Evolutionary conservation across 2,113 vertebrate species (phyloP).

Genomic region (Actenoides hombroni): DNA sequence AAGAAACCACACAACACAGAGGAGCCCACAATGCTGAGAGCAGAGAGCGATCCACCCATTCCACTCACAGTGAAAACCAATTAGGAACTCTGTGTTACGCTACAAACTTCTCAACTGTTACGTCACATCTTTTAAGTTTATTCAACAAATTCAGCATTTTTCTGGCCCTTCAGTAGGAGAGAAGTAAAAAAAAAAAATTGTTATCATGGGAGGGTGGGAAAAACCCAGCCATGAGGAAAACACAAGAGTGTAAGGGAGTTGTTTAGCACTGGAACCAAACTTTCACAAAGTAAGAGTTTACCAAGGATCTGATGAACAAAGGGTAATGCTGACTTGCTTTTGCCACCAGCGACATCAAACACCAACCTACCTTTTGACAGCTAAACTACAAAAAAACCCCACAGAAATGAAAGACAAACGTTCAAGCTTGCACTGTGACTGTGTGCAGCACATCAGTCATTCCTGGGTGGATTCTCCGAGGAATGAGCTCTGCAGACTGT

Average conservation of each 20-base stretch:
- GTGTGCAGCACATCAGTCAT: background rate
- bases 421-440: rapidly evolving
- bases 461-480: background rate
- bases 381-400: background rate
- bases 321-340: background rate
- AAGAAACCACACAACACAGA: background rate
- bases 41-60: background rate
- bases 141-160: background rate
- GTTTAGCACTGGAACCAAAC: background rate
- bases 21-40: background rate
- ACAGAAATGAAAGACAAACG: background rate
- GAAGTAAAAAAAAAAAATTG: background rate
- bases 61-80: background rate
- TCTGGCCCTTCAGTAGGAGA: background rate
- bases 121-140: background rate
- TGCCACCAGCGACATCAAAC: background rate
- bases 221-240: background rate
- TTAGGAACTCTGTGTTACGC: rapidly evolving
- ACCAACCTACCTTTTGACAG: rapidly evolving
- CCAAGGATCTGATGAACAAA: background rate
- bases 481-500: rapidly evolving
- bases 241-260: rapidly evolving
- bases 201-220: background rate
- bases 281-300: background rate
- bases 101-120: background rate